Evolutionary conservation across 2,888 invertebrate species (phyloP).

Genomic region (Caenorhabditis sp.): DNA sequence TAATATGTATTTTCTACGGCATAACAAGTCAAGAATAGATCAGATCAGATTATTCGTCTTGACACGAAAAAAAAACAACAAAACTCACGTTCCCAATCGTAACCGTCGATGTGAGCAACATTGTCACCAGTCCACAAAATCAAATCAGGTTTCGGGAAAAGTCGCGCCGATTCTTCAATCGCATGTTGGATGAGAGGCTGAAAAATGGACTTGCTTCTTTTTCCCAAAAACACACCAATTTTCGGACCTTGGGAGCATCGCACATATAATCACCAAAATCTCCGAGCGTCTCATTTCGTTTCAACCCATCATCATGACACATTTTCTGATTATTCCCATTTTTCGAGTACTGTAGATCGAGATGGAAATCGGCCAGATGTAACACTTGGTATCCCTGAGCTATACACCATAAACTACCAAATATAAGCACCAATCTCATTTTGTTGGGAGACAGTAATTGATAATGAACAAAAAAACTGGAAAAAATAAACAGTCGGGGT

Average conservation of each 20-base stretch:
- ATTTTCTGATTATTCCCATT: slow-evolving; percentile 55
- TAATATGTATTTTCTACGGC: no score
- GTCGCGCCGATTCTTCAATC: slow-evolving; percentile 48
- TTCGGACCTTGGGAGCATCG: slow-evolving; percentile 66
- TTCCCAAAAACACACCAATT: no score
- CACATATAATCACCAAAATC: slow-evolving; percentile 67
- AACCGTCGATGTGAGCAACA: slow-evolving; percentile 63
- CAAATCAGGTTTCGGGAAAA: slow-evolving; percentile 58
- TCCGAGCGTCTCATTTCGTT: slow-evolving; percentile 48
- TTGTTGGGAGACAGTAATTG: no score
- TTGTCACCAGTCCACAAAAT: slow-evolving; percentile 70
- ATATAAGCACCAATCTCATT: no score
- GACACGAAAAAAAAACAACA: background rate
- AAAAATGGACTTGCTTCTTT: no score
- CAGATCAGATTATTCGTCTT: no score
- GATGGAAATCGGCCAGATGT: slow-evolving; percentile 66
- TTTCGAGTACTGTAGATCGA: slow-evolving; percentile 59
- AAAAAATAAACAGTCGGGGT: background rate
- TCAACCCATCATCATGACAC: slow-evolving; percentile 47
- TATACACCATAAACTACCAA: no score
- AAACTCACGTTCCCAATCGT: slow-evolving; percentile 54
- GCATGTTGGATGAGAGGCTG: slow-evolving; percentile 59
- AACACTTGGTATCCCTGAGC: slow-evolving; percentile 42
- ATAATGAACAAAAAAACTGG: background rate
- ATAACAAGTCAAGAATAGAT: no score